Evolutionary conservation across 2,113 vertebrate species (phyloP).

Genomic region (Gymnorhina tibicen): DNA sequence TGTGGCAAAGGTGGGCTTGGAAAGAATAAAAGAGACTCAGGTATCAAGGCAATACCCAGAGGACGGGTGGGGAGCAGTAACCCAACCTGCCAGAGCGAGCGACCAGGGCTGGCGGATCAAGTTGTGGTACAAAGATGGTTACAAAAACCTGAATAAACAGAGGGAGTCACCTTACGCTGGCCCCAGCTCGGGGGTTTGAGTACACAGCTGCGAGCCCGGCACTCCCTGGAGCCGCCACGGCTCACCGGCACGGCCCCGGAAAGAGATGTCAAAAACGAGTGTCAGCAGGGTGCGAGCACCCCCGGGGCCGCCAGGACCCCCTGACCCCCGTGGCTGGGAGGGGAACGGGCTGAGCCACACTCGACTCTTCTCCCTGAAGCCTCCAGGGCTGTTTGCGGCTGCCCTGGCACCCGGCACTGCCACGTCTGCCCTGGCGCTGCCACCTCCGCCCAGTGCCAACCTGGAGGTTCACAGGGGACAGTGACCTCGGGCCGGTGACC

Average conservation of each 20-base stretch:
- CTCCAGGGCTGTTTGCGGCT: accelerated
- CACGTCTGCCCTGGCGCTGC: neutral
- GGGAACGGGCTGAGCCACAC: neutral
- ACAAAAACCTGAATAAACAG: neutral
- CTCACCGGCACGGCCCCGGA: accelerated
- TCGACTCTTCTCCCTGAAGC: accelerated
- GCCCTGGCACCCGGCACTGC: neutral
- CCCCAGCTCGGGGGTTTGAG: neutral
- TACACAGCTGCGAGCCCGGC: neutral
- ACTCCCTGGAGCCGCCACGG: neutral
- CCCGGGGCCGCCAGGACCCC: accelerated
- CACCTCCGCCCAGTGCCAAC: neutral
- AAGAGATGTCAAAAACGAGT: neutral
- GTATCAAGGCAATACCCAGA: neutral
- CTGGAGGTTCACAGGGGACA: neutral
- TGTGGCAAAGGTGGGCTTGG: neutral
- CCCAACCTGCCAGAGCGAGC: neutral
- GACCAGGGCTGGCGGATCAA: neutral
- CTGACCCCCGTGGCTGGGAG: accelerated
- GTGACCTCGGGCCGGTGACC: neutral
- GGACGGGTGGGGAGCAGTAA: neutral
- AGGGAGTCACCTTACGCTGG: neutral
- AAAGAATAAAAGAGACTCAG: neutral
- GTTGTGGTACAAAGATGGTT: neutral
- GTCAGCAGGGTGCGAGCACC: neutral